Conservation (phyloP, 1,140 invertebrate genomes). For the Brachionus asplanchnoidis region DNA sequence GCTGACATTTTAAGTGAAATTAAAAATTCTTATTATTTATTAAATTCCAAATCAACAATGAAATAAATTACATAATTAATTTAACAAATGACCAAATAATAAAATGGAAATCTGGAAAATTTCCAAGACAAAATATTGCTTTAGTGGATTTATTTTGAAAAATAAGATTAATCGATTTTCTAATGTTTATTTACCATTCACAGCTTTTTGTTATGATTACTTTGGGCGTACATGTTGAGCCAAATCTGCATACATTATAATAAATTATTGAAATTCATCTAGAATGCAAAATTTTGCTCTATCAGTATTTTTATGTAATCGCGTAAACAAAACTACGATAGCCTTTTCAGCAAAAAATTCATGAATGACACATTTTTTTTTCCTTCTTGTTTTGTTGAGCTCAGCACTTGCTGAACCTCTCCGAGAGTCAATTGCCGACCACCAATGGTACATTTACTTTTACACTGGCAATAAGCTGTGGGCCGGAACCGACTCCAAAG, state of each 20-base stretch:
- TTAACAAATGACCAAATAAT: background rate
- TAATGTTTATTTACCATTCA: too few relatives aligned
- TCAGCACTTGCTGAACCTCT: background rate
- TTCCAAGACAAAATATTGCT: background rate
- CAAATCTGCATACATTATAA: background rate
- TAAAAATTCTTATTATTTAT: background rate
- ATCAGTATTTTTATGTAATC: background rate
- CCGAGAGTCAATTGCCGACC: background rate
- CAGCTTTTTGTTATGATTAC: background rate
- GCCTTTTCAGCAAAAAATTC: background rate
- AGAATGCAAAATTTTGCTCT: background rate
- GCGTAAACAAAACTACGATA: background rate
- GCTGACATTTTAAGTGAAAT: background rate
- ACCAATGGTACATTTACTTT: slow-evolving; percentile 15
- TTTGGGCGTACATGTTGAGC: background rate
- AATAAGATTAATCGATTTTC: background rate
- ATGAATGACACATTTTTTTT: background rate
- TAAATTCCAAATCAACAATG: background rate
- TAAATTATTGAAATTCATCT: background rate
- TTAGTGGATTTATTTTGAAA: background rate
- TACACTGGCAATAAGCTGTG: slow-evolving; percentile 23
- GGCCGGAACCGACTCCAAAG: slow-evolving; percentile 20
- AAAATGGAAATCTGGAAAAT: background rate
- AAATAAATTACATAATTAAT: background rate
- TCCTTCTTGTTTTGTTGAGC: background rate